Evolutionary conservation across 2,888 invertebrate genomes (phyloP).

Genomic region (Oeneis ivallda): DNA sequence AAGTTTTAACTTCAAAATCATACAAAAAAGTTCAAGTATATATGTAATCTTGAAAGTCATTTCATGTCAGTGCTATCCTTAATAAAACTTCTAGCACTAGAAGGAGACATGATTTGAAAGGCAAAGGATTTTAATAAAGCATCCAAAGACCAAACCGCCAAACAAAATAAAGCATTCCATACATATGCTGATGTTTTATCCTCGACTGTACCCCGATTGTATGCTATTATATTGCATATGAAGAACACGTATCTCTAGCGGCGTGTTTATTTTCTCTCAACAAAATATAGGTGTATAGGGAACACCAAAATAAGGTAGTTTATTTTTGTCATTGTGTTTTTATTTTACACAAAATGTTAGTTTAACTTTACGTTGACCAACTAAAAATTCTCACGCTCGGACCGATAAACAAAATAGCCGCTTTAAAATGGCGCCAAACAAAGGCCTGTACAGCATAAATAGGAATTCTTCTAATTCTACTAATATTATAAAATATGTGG

Average conservation of each 20-base stretch:
- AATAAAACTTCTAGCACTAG: background rate
- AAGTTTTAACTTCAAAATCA: too few relatives aligned
- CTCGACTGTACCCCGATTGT: slow-evolving; percentile 20
- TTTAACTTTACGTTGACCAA: background rate
- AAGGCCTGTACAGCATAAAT: too few relatives aligned
- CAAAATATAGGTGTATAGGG: slow-evolving; percentile 21
- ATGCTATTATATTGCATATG: slow-evolving; percentile 27
- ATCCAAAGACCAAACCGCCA: background rate
- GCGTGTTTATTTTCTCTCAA: slow-evolving; percentile 24
- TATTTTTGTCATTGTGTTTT: slow-evolving; percentile 7
- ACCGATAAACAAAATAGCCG: too few relatives aligned
- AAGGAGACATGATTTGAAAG: background rate
- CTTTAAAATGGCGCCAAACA: too few relatives aligned
- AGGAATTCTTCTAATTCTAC: too few relatives aligned
- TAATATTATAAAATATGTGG: too few relatives aligned
- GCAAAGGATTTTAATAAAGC: slow-evolving; percentile 14
- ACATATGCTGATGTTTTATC: slow-evolving; percentile 20
- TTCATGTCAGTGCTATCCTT: too few relatives aligned
- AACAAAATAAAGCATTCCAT: slow-evolving; percentile 6
- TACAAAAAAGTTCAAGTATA: too few relatives aligned
- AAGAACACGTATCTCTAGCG: slow-evolving; percentile 23
- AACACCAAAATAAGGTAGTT: slow-evolving; percentile 8
- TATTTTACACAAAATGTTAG: background rate
- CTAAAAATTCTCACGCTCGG: too few relatives aligned
- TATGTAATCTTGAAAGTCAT: too few relatives aligned